Base-by-base conservation (phyloP, 2,113 vertebrate species). In the Danio rerio region DNA sequence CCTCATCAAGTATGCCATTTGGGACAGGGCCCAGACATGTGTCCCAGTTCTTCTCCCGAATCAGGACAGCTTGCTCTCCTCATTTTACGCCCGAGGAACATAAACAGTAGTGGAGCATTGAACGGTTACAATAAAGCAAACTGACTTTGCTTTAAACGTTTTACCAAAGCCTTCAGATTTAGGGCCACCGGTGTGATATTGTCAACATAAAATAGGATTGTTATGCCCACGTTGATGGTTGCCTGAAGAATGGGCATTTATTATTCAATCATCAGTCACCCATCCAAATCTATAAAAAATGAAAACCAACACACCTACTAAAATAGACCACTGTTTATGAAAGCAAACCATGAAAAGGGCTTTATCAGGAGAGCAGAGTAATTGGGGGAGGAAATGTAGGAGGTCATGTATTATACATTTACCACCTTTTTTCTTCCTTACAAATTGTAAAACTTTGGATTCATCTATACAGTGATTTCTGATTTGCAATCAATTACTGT, bases 181-280 rank as follows among this genome's bases (percentile, higher is more conserved):
- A 81, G 50, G 42, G 59, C 21, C 43, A 42, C 49, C n/a, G 9
- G 20, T 56, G 21, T 43, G 72, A 15, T 52, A 10, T 49, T 21
- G n/a, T 18, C 42, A 71, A 47, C 59, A 18, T 12, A 68, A 61
- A 83, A 50, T 76, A 66, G 40, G 49, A 79, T 20, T 61, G 68
- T 52, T 47, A 43, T 74, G 72, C 56, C 43, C 45, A 83, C 45
- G 15, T 45, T 71, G 49, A 77, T 82, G 63, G 77, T 6, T 53
- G 71, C n/a, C 62, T 52, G 11, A 56, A 65, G 42, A 69, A 45
- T 55, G 50, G 31, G 12, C 31, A 82, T 80, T 68, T 77, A 82
- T 84, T 86, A 84, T 84, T 86, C 76, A 81, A 53, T 76, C 83
- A 86, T 72, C 65, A 73, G 80, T 81, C 82, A 69, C 13, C 53